These are phyloP conservation scores for Calonectris borealis DNA, from an alignment of 2,113 vertebrate genomes.

Conservation along the genomic window DNA sequence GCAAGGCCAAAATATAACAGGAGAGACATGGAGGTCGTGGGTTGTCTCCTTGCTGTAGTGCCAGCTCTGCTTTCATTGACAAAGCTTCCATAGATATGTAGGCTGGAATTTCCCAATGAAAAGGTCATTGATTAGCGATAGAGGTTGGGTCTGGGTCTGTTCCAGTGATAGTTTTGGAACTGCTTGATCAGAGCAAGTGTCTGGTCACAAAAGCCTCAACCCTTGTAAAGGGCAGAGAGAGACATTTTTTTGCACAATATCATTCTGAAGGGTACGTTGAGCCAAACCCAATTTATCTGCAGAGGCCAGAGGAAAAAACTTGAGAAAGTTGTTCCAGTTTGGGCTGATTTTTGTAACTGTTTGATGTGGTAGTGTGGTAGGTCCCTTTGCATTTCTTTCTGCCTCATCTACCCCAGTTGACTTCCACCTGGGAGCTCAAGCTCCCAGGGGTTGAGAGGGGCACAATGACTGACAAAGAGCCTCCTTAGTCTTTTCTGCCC, in stretches of 20 bases:
- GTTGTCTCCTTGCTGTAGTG: background rate
- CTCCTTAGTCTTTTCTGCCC: background rate
- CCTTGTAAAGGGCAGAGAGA: background rate
- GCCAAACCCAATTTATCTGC: background rate
- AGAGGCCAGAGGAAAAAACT: background rate
- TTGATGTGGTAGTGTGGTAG: background rate
- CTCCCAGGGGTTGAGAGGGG: background rate
- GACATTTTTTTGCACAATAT: accelerated
- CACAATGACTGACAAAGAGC: background rate
- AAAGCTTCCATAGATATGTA: background rate
- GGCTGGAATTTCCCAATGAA: background rate
- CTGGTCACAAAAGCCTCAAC: background rate
- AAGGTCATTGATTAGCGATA: background rate
- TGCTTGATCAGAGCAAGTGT: background rate
- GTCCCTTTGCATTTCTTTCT: background rate
- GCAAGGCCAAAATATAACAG: accelerated
- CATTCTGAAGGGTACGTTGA: background rate
- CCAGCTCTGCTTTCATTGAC: background rate
- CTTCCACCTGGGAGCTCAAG: background rate
- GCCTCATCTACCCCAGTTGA: background rate
- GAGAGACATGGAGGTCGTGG: background rate
- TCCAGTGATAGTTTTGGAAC: background rate
- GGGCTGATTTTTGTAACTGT: background rate
- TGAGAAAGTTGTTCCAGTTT: background rate
- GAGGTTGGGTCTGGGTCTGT: background rate